Evolutionary conservation across 2,888 invertebrate genomes (phyloP), one percentile per base, ranked within the genome.

Genomic region (Mesoligia furuncula): DNA sequence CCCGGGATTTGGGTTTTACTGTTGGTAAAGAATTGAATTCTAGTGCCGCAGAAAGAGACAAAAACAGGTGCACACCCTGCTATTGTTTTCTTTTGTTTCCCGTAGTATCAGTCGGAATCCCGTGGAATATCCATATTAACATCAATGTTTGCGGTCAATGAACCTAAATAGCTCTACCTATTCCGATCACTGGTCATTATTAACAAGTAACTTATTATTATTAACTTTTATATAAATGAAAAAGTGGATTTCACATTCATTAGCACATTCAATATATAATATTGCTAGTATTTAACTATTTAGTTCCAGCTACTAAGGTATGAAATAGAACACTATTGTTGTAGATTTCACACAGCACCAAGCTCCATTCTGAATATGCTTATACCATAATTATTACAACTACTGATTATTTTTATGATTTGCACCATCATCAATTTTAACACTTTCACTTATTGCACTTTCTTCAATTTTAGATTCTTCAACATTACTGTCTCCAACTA

Each of bases 371-470:
- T 36, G 36, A 66, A 75, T 66, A 73, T 73, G 64, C 39, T 59
- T 62, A 84, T 70, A n/a, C 13, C 27, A 62, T 36, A 66, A 70
- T 48, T 36, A 48, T 36, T 59, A 73, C 4, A 51, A 45, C 57
- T 85, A 66, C 39, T 79, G 42, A 68, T 62, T 76, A 79, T 42
- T 73, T 54, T 76, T 78, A 13, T 27, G 74, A 73, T 71, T 75
- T 36, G 36, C 72, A 77, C 27, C 61, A 31, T 73, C 57, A 57
- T 81, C 65, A 48, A 81, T 39, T 9, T 65, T n/a, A 42, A 42
- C 71, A 79, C 48, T 64, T 62, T 75, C 80, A 62, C 54, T 79
- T 39, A 66, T 64, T 51, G 57, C 82, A 77, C 57, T 54, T 39
- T 66, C 73, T 42, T 69, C 51, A 59, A 68, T 48, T 66, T 76